These are phyloP conservation scores for Cladopsammia gracilis DNA, from an alignment of 64 coral and sea anemone genomes.

Conservation along the genomic window DNA sequence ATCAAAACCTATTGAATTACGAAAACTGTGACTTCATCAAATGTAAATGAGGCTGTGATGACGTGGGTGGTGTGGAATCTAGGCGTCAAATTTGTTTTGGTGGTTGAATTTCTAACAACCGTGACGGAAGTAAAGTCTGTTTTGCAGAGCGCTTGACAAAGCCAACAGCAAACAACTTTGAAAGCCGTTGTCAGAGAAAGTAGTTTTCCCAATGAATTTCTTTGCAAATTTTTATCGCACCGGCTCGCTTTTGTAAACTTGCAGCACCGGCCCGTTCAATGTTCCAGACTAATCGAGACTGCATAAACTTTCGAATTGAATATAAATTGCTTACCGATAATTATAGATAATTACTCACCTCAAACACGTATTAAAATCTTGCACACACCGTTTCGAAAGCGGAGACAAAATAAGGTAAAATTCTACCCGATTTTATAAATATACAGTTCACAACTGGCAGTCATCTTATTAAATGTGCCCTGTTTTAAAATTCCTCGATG, in stretches of 20 bases:
- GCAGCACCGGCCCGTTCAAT: too few relatives aligned
- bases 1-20: conserved; percentile 81
- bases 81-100: conserved; percentile 73
- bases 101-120: not conserved
- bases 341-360: too few relatives aligned
- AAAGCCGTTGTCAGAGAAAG: not conserved
- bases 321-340: not conserved
- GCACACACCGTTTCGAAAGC: too few relatives aligned
- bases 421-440: too few relatives aligned
- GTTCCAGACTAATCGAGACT: conserved; percentile 31
- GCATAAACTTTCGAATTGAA: not conserved
- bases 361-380: too few relatives aligned
- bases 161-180: not conserved
- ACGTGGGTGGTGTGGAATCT: conserved; percentile 71
- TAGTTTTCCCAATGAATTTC: not conserved
- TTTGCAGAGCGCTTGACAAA: not conserved
- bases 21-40: conserved; percentile 88
- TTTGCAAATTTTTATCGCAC: not conserved
- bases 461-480: too few relatives aligned
- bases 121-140: conserved; percentile 24
- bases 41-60: conserved; percentile 80
- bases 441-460: too few relatives aligned
- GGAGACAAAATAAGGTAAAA: too few relatives aligned
- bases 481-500: too few relatives aligned
- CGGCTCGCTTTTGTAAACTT: not conserved